Evolutionary conservation across 2,113 vertebrate genomes (phyloP), one percentile per base, ranked within the genome.

Genomic region (Cheilinus undulatus): DNA sequence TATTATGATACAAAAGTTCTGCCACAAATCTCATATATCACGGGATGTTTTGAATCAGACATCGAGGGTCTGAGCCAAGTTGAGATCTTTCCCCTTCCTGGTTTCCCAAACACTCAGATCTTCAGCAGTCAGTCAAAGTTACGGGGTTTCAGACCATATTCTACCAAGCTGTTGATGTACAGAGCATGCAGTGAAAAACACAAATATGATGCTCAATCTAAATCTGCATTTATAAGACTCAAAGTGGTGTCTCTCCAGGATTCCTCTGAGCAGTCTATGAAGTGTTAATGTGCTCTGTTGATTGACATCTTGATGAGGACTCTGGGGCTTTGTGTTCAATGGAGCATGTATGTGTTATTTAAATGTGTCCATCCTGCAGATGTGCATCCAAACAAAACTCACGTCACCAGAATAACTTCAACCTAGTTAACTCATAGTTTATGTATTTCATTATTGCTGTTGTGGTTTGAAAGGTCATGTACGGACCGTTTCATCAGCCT

Each of bases 291-390:
- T 61, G 70, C 27, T 1, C 46, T 0, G 49, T 30, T 89, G 87
- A 87, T 80, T 89, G 87, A 84, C 83, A 7, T 69, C 52, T 66
- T 30, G 32, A 42, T 42, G 42, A 5, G 65, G 7, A 24, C 83
- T 78, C 82, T 71, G 61, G 68, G 82, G 79, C 26, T 22, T 53
- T 60, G 82, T 45, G 81, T 57, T 76, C 69, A 69, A 46, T 3
- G 27, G 65, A 80, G 84, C 73, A 24, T 67, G 67, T 36, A 24
- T 30, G 51, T 19, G 32, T 63, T 62, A 42, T 64, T 65, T 70
- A 69, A 66, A 73, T 63, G 59, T 64, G 67, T 82, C 63, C 73
- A 4, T 67, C 23, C 67, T 73, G 58, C 76, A 85, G 76, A 76
- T 82, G 86, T 86, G 83, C 73, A 78, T 62, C 49, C 40, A 13